Base-by-base conservation (phyloP, 2,797 vertebrate genomes). In the Rhodeus uyekii region DNA sequence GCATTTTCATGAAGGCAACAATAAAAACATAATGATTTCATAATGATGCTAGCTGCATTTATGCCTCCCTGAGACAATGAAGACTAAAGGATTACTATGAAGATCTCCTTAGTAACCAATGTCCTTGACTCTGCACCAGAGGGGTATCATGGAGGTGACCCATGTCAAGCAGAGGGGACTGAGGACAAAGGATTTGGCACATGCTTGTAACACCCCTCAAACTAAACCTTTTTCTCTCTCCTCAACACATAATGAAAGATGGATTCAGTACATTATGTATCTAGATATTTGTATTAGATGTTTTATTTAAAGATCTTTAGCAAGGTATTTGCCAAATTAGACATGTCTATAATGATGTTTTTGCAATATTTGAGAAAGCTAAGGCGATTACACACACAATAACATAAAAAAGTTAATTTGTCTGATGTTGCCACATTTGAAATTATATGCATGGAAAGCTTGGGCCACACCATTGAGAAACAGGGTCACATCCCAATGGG, bases 91-190 rank as follows among this genome's bases (percentile, higher is more conserved):
- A 78, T 83, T 58, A 61, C 74, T 58, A 63, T 75, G 61, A 74
- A 83, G 74, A 83, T 85, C 74, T 81, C 86, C 74, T 81, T 83
- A 81, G 83, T 82, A 67, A 86, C 71, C 12, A 78, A 69, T 71
- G 38, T 55, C 65, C 58, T 76, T 60, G 34, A 39, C 67, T 76
- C 69, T 38, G 22, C n/a, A 50, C 19, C 63, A 76, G 82, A 71
- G 67, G 73, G 83, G 67, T 36, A 63, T 64, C 55, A 64, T 71
- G 6, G 58, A 82, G 67, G 75, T 82, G 80, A 84, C 76, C 71
- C 53, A 65, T 72, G 78, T 79, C 77, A 80, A 65, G 63, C 48
- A 83, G 69, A 85, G 53, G 68, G 16, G 63, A 63, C 73, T 64
- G 24, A 83, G 73, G 65, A 87, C 77, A 85, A 81, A 81, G 68